Evolutionary conservation across 2,888 invertebrate species (phyloP).

Genomic region (Agonopterix heracliana): DNA sequence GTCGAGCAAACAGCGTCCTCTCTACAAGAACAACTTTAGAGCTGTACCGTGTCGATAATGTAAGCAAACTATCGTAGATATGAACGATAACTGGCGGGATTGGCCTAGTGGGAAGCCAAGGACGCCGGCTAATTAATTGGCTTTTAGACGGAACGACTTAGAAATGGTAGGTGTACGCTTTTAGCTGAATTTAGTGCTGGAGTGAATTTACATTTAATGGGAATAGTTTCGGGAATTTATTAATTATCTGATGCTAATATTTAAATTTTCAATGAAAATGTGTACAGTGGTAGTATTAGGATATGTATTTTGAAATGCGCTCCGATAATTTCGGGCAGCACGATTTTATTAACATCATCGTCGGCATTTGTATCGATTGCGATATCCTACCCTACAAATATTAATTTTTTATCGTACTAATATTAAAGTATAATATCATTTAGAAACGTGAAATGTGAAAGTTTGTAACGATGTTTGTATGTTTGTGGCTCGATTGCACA

Average conservation of each 20-base stretch:
- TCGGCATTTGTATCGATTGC: no score
- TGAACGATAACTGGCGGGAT: conserved; percentile 30
- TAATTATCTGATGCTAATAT: neutral
- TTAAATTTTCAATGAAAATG: no score
- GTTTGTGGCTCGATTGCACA: no score
- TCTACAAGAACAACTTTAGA: conserved; percentile 41
- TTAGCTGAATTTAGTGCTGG: conserved; percentile 24
- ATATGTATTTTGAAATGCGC: no score
- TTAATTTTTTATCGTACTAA: no score
- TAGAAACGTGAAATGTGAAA: no score
- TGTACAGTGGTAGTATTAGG: no score
- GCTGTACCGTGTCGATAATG: conserved; percentile 48
- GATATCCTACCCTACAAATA: no score
- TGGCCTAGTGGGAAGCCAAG: conserved; percentile 8
- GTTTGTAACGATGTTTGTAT: no score
- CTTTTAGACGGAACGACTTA: conserved; percentile 23
- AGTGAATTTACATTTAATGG: conserved; percentile 2
- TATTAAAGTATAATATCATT: no score
- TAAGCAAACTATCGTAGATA: conserved; percentile 41
- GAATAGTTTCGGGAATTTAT: neutral
- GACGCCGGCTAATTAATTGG: conserved; percentile 32
- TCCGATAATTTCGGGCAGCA: no score
- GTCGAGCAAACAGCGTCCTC: conserved; percentile 51
- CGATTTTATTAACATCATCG: no score
- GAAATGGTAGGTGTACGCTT: conserved; percentile 13